Evolutionary conservation across 2,888 invertebrate species (phyloP).

Genomic region (Drosophila borealis): DNA sequence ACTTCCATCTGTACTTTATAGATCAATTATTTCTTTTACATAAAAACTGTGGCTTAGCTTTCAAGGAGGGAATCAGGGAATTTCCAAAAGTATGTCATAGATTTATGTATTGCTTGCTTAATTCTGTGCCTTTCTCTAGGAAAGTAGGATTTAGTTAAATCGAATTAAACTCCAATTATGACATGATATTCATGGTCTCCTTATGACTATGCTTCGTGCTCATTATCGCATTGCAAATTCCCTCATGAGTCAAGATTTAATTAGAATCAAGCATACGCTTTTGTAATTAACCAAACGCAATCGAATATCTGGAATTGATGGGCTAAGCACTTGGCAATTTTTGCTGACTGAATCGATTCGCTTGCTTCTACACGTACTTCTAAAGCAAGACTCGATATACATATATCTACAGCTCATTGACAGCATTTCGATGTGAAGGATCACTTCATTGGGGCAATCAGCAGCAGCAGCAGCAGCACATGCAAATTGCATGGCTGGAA

Average conservation of each 20-base stretch:
- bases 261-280: not conserved
- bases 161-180: no score
- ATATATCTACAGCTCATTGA: slow-evolving; percentile 5
- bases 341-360: not conserved
- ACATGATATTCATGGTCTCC: no score
- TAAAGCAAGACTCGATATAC: not conserved
- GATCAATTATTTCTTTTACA: no score
- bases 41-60: no score
- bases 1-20: no score
- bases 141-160: no score
- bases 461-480: slow-evolving; percentile 66
- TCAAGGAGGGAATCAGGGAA: no score
- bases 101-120: no score
- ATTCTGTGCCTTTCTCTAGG: no score
- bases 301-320: slow-evolving; percentile 5
- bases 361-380: not conserved
- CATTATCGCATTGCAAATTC: no score
- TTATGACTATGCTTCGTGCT: no score
- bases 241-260: not conserved
- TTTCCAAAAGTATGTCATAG: no score
- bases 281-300: not conserved
- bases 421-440: slow-evolving; percentile 10
- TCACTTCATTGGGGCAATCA: slow-evolving; percentile 64
- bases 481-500: slow-evolving; percentile 62
- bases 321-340: slow-evolving; percentile 1